Evolutionary conservation across 2,888 invertebrate genomes (phyloP).

Genomic region (Lasioglossum lativentre): DNA sequence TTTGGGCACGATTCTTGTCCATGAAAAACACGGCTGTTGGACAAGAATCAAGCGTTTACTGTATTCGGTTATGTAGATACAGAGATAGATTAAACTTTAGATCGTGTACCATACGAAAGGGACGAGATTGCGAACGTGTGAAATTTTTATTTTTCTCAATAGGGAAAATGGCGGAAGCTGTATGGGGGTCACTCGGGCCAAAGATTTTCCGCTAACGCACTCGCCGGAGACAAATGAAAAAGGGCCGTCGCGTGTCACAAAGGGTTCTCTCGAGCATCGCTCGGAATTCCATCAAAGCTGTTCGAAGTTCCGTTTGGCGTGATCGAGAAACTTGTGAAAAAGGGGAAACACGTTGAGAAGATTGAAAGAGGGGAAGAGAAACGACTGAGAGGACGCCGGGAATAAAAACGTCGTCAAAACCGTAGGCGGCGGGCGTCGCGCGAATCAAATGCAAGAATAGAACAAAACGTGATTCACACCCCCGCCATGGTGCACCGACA

Average conservation of each 20-base stretch:
- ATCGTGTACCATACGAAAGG: not conserved
- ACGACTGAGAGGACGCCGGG: not conserved
- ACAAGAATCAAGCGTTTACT: no score
- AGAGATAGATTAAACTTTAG: not conserved
- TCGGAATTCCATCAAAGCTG: conserved; percentile 13
- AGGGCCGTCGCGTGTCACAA: not conserved
- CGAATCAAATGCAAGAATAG: conserved; percentile 40
- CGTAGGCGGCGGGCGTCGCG: conserved; percentile 2
- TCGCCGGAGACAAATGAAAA: not conserved
- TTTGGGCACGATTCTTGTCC: no score
- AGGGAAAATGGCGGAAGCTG: not conserved
- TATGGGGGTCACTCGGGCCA: not conserved
- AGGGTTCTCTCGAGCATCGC: not conserved
- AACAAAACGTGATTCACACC: conserved; percentile 25
- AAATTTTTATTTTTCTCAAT: not conserved
- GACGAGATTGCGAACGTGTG: not conserved
- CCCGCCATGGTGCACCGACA: not conserved
- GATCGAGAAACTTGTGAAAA: not conserved
- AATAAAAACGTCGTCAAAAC: conserved; percentile 6
- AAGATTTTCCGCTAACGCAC: conserved; percentile 3
- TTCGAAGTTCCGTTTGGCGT: conserved; percentile 3
- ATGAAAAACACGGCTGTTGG: no score
- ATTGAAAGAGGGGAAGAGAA: not conserved
- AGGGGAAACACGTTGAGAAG: not conserved
- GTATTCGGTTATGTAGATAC: not conserved